Conservation (phyloP, 2,888 invertebrate species). For the Agapostemon virescens region DNA sequence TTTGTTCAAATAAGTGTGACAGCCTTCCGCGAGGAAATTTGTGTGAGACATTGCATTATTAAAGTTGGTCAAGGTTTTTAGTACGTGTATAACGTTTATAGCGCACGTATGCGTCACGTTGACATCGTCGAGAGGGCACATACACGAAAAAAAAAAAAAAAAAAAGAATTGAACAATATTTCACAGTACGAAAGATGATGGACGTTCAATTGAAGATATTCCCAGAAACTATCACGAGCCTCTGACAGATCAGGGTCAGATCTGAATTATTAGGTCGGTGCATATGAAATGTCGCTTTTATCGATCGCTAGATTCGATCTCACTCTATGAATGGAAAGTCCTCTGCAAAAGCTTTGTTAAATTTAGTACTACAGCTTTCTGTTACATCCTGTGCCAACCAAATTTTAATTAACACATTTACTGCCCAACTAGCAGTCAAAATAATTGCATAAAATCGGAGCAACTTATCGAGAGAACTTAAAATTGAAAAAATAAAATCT, state of each 20-base stretch:
- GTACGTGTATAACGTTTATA: neutral
- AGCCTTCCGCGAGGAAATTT: neutral
- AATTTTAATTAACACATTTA: neutral
- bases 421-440: no score
- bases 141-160: no score
- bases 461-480: no score
- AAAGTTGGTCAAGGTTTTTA: neutral
- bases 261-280: slow-evolving; percentile 6
- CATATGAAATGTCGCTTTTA: slow-evolving; percentile 6
- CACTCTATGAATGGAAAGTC: neutral
- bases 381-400: neutral
- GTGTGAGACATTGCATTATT: neutral
- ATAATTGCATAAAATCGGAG: no score
- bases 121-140: neutral
- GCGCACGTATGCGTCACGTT: neutral
- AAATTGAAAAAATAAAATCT: no score
- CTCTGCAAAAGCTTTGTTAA: neutral
- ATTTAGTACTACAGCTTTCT: neutral
- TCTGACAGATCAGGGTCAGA: slow-evolving; percentile 2
- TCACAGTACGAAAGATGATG: neutral
- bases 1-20: slow-evolving; percentile 5
- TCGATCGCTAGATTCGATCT: neutral
- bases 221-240: slow-evolving; percentile 3
- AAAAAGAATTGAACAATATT: neutral
- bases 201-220: slow-evolving; percentile 6